Evolutionary conservation across 1,140 invertebrate species (phyloP), one percentile per base, ranked within the genome.

Genomic region (Cotesia chilonis): DNA sequence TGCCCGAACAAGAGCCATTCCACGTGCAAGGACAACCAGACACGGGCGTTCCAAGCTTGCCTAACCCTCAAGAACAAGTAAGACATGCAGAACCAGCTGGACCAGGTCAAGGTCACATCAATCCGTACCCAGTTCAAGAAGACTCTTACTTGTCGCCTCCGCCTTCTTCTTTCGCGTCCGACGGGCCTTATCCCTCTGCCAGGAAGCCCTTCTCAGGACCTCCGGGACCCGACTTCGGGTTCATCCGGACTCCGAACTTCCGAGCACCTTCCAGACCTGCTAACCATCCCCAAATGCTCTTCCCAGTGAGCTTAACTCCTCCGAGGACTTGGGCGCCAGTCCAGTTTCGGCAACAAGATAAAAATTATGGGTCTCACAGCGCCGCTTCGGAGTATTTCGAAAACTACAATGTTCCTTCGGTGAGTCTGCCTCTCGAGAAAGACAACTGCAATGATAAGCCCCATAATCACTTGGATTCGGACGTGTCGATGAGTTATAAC

Each of bases 91-190:
- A 6, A 59, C 81, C 80, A 6, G 73, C 41, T 10, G 70, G 80
- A 12, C 68, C 79, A 61, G 57, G 57, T 3, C 20, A 28, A 17
- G 9, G 28, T 28, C 20, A 3, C 51, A 68, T 12, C 66, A 54
- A 55, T 6, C 41, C 6, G 2, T 47, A 47, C 5, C 17, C 7
- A 6, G 51, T 7, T 7, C 6, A 20, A 55, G 52, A 5, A 4
- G 85, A 89, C 55, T 80, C 86, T 3, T 91, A 90, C 73, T 83
- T 85, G 4, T 80, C 84, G 14, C 89, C 89, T 4, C 87, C 88
- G 14, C 57, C 81, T 28, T 88, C 88, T 12, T 88, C 89, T 0
- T 86, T 83, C 55, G 80, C 88, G 1, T 74, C 83, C 0, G 84
- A 80, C 70, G 88, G 87, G 10, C 87, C 87, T 0, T 90, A 90